Evolutionary conservation across 2,888 invertebrate species (phyloP).

Genomic region (Sinohyriopsis cumingii): DNA sequence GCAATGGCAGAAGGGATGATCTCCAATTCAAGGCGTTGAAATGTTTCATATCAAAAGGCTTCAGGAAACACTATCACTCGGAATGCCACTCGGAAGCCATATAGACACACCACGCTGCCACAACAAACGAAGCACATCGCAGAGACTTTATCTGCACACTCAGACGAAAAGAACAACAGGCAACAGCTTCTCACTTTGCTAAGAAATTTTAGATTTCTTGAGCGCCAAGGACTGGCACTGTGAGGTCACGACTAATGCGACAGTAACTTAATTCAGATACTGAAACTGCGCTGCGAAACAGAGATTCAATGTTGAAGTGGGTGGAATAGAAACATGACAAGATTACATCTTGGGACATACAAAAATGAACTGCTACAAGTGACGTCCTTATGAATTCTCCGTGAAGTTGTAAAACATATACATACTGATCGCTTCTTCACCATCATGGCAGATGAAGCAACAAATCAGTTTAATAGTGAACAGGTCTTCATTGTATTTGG

Average conservation of each 20-base stretch:
- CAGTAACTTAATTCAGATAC: conserved; percentile 28
- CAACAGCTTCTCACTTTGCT: conserved; percentile 22
- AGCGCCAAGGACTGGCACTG: conserved; percentile 29
- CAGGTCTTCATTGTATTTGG: conserved; percentile 37
- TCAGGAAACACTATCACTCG: conserved; percentile 22
- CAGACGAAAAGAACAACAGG: conserved; percentile 24
- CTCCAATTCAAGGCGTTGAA: not conserved
- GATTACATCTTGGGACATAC: conserved; percentile 37
- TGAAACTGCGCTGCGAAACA: conserved; percentile 19
- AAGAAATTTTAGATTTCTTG: conserved; percentile 26
- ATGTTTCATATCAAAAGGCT: conserved; percentile 25
- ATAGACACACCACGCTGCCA: conserved; percentile 14
- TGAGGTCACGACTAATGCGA: conserved; percentile 22
- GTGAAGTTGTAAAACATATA: conserved; percentile 17
- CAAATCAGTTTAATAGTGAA: conserved; percentile 38
- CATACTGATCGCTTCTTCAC: conserved; percentile 19
- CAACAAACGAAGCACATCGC: conserved; percentile 17
- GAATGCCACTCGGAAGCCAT: conserved; percentile 29
- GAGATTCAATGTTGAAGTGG: conserved; percentile 26
- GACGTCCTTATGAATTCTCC: conserved; percentile 27
- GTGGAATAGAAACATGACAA: conserved; percentile 28
- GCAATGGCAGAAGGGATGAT: too few species aligned
- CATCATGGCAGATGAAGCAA: conserved; percentile 38
- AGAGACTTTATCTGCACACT: conserved; percentile 9
- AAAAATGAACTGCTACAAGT: conserved; percentile 39